phyloP scores from a whole-genome alignment of 2,888 invertebrate species.

The Drosophila pseudotakahashii region DNA sequence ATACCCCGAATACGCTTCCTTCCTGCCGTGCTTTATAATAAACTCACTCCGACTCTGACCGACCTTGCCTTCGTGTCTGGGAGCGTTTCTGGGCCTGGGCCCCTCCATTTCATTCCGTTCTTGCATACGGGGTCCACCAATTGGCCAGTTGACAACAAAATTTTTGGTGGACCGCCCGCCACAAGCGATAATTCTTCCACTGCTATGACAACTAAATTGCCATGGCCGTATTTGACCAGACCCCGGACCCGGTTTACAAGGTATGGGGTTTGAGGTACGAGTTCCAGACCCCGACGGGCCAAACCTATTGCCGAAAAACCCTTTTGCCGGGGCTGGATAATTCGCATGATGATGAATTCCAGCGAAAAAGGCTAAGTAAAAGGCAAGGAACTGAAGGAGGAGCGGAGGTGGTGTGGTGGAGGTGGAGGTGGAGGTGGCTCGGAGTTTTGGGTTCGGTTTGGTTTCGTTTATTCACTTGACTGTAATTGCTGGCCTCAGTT shows the following conservation, averaged over 20 bases:
- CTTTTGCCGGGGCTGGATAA: constrained; percentile 57
- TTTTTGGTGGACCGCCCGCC: constrained; percentile 81
- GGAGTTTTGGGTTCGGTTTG: constrained; percentile 34
- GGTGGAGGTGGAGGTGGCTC: constrained; percentile 5
- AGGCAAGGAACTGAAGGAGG: constrained; percentile 35
- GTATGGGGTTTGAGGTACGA: neutral
- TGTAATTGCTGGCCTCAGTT: constrained; percentile 64
- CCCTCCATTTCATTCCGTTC: neutral
- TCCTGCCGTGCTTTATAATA: constrained; percentile 50
- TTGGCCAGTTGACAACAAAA: constrained; percentile 82
- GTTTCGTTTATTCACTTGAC: constrained; percentile 63
- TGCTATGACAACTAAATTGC: constrained; percentile 84
- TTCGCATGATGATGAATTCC: constrained; percentile 79
- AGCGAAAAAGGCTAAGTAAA: constrained; percentile 75
- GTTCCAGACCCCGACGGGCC: constrained; percentile 9
- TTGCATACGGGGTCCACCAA: constrained; percentile 47
- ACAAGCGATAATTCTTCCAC: constrained; percentile 83
- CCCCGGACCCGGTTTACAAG: constrained; percentile 36
- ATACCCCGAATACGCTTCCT: constrained; percentile 44
- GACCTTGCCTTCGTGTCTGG: constrained; percentile 58
- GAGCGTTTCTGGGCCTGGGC: constrained; percentile 5
- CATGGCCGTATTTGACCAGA: constrained; percentile 74
- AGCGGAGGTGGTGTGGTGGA: constrained; percentile 6
- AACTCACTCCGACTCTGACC: constrained; percentile 58
- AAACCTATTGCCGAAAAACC: constrained; percentile 58